Evolutionary conservation across 2,797 vertebrate species (phyloP).

Genomic region (Acanthurus lineatus): DNA sequence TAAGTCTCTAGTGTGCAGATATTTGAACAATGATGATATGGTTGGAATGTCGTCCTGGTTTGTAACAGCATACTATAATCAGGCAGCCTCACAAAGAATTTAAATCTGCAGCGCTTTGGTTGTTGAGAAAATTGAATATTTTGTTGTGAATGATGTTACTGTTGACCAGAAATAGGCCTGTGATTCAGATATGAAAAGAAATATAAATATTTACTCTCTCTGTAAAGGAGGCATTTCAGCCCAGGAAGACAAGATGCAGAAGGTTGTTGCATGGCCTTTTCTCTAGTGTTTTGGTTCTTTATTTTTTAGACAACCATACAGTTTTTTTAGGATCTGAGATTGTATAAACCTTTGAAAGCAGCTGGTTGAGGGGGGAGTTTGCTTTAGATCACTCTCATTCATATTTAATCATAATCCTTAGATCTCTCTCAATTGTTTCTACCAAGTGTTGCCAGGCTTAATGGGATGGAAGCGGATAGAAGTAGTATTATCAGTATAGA

Average conservation of each 20-base stretch:
- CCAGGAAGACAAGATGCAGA: neutral
- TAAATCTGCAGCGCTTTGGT: too few species aligned
- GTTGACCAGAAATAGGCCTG: too few species aligned
- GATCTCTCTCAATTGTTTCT: constrained; percentile 28
- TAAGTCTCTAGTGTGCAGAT: neutral
- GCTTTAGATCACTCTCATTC: constrained; percentile 17
- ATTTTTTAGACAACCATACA: too few species aligned
- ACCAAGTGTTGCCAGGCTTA: constrained; percentile 33
- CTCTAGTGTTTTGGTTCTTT: too few species aligned
- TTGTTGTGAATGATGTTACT: too few species aligned
- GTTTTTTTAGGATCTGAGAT: too few species aligned
- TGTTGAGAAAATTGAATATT: too few species aligned
- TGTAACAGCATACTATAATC: too few species aligned
- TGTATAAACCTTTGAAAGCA: constrained; percentile 26
- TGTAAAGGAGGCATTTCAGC: neutral
- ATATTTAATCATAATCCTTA: constrained; percentile 32
- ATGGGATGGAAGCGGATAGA: constrained; percentile 30
- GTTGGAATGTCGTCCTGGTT: neutral
- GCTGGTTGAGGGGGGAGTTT: constrained; percentile 9
- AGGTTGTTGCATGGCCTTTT: neutral
- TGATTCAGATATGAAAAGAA: neutral
- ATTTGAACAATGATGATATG: neutral
- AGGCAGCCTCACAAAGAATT: too few species aligned
- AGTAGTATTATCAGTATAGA: constrained; percentile 22
- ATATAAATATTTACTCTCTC: neutral